Base-by-base conservation (phyloP, 2,113 vertebrate species). In the Cervus canadensis region DNA sequence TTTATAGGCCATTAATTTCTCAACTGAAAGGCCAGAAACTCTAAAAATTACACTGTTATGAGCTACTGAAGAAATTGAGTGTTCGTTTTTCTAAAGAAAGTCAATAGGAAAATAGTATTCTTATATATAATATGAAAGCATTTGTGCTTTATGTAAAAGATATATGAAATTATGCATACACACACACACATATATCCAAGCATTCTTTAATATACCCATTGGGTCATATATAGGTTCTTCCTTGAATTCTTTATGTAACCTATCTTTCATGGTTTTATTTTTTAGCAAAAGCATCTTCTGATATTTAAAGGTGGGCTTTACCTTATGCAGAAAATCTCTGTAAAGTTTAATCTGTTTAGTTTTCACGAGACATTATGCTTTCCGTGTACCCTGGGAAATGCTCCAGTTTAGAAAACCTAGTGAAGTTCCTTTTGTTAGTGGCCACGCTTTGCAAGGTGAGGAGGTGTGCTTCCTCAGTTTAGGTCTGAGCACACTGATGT, bases 1-100 rank as follows among this genome's bases (percentile, higher is more conserved):
- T 97, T 89, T 87, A 93, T 40, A 94, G 76, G 86, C 30, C 26
- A 50, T 91, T 97, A 40, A 96, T 81, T 91, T 97, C 78, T 95
- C 91, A 67, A 74, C 57, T 21, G 17, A 96, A 94, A 91, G 45
- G 26, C 81, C 50, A 71, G 87, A 89, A 83, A 93, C 40, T 91
- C 67, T 90, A 79, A 43, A 76, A 94, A 76, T 56, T 62, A 5
- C 12, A 13, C 25, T 48, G 54, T 71, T 57, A 82, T 30, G 62
- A 91, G 30, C 91, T 89, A 56, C 60, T 97, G 57, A 95, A 90
- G 83, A 96, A 79, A 33, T 56, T 71, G 92, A 17, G 28, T 89
- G 23, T 23, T n/a, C 59, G 3, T 36, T n/a, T 60, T 91, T 62
- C 91, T 48, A 67, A 94, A 79, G 33, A 25, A 96, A 85, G 57